Percentiles rank a stretch among this genome's conserved stretches.
These are phyloP conservation scores for Cariama cristata DNA, from an alignment of 2,113 vertebrate genomes.

Conservation along the genomic window DNA sequence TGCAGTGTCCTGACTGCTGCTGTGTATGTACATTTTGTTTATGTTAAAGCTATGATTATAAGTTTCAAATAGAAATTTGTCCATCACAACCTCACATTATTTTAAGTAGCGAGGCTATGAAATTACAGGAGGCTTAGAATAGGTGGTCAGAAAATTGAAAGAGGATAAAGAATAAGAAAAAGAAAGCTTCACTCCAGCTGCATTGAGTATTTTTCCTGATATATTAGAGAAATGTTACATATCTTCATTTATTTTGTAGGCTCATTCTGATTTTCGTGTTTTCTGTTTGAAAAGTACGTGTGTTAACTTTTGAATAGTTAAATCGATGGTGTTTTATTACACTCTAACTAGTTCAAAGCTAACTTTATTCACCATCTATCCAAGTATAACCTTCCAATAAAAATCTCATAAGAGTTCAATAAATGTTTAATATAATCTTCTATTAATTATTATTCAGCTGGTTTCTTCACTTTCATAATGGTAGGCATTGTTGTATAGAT, in stretches of 20 bases:
- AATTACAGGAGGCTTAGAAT: background rate
- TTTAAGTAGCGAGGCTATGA: background rate
- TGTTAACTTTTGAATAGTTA: background rate
- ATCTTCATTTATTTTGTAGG: background rate
- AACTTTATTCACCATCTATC: background rate
- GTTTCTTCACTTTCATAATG: conserved; percentile 1
- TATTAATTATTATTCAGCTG: conserved; percentile 34
- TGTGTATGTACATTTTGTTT: background rate
- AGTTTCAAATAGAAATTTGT: background rate
- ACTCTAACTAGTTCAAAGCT: background rate
- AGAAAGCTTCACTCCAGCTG: background rate
- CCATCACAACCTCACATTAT: background rate
- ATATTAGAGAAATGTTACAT: background rate
- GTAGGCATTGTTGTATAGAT: conserved; percentile 19
- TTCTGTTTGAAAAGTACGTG: background rate
- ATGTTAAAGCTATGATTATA: background rate
- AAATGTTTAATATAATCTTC: background rate
- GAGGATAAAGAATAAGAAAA: background rate
- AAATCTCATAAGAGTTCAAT: background rate
- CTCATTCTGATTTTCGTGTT: background rate
- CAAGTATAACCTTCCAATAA: background rate
- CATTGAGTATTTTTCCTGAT: background rate
- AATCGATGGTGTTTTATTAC: background rate
- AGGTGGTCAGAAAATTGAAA: background rate
- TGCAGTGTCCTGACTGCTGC: background rate